Evolutionary conservation across 2,797 vertebrate species (phyloP), one percentile per base, ranked within the genome.

Genomic region (Sebastolobus alascanus): DNA sequence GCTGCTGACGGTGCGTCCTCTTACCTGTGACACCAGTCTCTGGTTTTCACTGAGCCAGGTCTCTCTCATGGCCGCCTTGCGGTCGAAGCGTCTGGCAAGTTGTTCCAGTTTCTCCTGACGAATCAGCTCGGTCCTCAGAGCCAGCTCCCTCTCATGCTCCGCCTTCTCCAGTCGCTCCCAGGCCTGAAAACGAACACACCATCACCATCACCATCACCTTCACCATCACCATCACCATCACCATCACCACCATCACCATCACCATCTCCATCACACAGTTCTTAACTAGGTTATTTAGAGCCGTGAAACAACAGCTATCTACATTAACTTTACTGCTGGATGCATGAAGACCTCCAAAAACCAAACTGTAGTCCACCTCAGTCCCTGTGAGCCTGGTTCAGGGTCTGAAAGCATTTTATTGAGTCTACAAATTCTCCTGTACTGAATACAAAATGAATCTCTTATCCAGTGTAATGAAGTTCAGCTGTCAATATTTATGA

Each of bases 141-240:
- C 98, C 94, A 99, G 96, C 95, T 99, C 98, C 81, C 98, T 89
- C 93, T 99, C 98, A 1, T 99, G 98, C 94, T 99, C 98, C 0
- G 98, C 97, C 95, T 98, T 99, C 96, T 99, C 98, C 96, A 99
- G 96, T 84, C 98, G 95, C 94, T 99, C 98, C 98, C 98, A 99
- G 79, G 97, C 97, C 98, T 99, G 84, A 8, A 3, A 4, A n/a
- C 4, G 0, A 61, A 31, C 22, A 64, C 6, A 14, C 10, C 40
- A 13, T 31, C 43, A 6, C 4, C 27, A 43, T 43, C 14, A 43
- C 13, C 40, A 8, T 18, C 31, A 50, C 20, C 37, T 11, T 38
- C 37, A 37, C 35, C 9, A 10, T 10, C 9, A 37, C 35, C 37
- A 12, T 38, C 37, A 38, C 37, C 38, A 16, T 43, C 40, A 43